Evolutionary conservation across 2,888 invertebrate genomes (phyloP).

Genomic region (Lithosia quadra): DNA sequence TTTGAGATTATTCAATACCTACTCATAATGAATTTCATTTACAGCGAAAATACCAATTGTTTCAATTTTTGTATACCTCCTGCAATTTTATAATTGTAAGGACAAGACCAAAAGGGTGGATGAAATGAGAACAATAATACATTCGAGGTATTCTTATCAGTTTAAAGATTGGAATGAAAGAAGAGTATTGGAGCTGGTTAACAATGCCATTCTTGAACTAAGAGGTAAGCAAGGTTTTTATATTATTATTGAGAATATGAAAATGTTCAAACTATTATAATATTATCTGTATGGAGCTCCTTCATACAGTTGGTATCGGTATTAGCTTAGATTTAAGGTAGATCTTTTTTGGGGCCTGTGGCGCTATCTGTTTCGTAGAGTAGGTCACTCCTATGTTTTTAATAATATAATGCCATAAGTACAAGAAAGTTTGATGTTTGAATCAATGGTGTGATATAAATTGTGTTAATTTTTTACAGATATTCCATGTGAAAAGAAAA

Average conservation of each 20-base stretch:
- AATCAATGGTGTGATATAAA: neutral
- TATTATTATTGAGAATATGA: neutral
- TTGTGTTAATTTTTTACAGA: slow-evolving; percentile 58
- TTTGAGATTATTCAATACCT: neutral
- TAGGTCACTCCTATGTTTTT: neutral
- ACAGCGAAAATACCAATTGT: slow-evolving; percentile 78
- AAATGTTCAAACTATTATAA: no score
- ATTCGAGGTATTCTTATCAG: slow-evolving; percentile 70
- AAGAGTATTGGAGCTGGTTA: slow-evolving; percentile 74
- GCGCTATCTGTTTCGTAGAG: no score
- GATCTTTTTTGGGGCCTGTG: no score
- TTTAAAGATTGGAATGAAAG: slow-evolving; percentile 77
- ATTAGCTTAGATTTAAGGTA: no score
- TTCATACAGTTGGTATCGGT: no score
- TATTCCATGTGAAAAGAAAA: slow-evolving; percentile 65
- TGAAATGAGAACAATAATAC: slow-evolving; percentile 68
- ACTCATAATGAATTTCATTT: slow-evolving; percentile 43
- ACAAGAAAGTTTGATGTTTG: no score
- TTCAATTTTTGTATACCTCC: slow-evolving; percentile 74
- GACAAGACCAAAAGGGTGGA: slow-evolving; percentile 69
- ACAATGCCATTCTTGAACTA: slow-evolving; percentile 63
- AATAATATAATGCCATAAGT: no score
- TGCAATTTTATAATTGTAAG: slow-evolving; percentile 79
- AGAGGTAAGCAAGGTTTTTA: slow-evolving; percentile 60
- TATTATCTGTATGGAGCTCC: no score